Base-by-base conservation (phyloP, 2,797 vertebrate species). In the Sternarchorhynchus goeldii region DNA sequence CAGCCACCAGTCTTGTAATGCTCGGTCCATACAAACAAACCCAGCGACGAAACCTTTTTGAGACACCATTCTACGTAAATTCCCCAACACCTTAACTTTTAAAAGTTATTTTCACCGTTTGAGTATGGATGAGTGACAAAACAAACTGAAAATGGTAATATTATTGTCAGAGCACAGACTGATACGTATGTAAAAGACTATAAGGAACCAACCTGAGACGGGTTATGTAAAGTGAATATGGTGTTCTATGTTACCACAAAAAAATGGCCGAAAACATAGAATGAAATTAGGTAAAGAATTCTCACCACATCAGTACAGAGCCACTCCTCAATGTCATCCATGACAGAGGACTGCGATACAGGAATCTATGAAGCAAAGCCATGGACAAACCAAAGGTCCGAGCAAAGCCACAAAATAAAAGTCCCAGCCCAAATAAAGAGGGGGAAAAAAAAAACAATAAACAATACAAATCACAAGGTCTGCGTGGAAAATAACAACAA, bases 251-350 rank as follows among this genome's bases (percentile, higher is more conserved):
- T 73, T 68, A 83, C 62, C 60, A 77, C 36, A n/a, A 21, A 29
- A 62, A 75, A 76, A 56, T 68, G 73, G 67, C 57, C 71, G 75
- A 64, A 81, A 78, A 75, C 65, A 80, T 75, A 84, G 80, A 88
- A 81, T 86, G 89, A 93, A 93, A 87, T 88, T 88, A 93, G 83
- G 90, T 90, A 95, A 95, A 95, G 88, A 89, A 92, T 86, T 96
- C 98, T 98, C 96, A 99, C 97, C 97, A 99, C 94, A 86, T 99
- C 97, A 82, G 95, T 94, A 95, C 96, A 94, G 94, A 99, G 97
- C 97, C 97, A 99, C 92, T 98, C 95, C 96, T 99, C 97, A 94
- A 99, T 98, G 95, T 99, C 97, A 95, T 99, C 97, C 97, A 99
- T 99, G 94, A 99, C 96, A 94, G 96, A 98, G 94, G 97, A 95